Base-by-base conservation (phyloP, 2,888 invertebrate species). In the Crematogaster levior region DNA sequence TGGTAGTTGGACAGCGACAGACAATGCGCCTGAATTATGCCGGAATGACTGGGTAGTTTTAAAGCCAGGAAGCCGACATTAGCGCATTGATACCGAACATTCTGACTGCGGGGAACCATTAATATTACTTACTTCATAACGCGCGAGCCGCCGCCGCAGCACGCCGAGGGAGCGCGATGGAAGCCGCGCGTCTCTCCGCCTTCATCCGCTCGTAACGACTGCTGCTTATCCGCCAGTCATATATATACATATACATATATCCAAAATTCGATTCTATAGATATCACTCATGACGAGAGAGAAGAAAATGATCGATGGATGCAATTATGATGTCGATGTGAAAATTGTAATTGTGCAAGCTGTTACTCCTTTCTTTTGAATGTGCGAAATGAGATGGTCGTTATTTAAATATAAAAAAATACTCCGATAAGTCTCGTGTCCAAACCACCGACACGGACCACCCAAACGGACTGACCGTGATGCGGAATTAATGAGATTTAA, bases 31-130 rank as follows among this genome's bases (percentile, higher is more conserved):
- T 91, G 94, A 94, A 94, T 94, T 93, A 93, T 94, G 92, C 93
- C 90, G 89, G 92, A 94, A 93, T 94, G 94, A 94, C 94, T 93
- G 87, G 93, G 92, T 94, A 93, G 93, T 94, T 94, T 94, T 93
- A 92, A 93, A 93, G 93, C 91, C 92, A 92, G 93, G 93, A 94
- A 93, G 93, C 92, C 91, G 89, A 93, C 93, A 92, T 94, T 93
- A 93, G 91, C 91, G 93, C 93, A 94, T 94, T 94, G 94, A 94
- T 94, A 93, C 90, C 88, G 87, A 88, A 89, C 91, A 88, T 91
- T 91, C 91, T 88, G 91, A 88, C 87, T 89, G 88, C 87, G 88
- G 84, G 84, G 74, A 86, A 93, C 92, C 94, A 94, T 94, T 94
- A 94, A 94, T 94, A 93, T 94, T 94, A 94, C 94, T 94, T 93